Evolutionary conservation across 2,113 vertebrate species (phyloP).

Genomic region (Ellobius talpinus): DNA sequence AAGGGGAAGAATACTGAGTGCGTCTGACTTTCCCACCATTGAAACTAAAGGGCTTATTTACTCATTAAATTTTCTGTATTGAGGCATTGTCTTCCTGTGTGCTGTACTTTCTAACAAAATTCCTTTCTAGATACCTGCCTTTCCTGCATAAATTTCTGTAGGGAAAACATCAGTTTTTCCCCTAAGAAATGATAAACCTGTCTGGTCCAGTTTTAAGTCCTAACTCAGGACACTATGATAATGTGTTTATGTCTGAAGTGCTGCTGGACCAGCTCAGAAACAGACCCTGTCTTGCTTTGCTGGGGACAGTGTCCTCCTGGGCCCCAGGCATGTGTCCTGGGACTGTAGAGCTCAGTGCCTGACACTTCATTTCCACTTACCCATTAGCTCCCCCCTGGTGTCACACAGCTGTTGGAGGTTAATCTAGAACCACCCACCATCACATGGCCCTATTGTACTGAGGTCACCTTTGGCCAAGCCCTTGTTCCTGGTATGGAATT

Average conservation of each 20-base stretch:
- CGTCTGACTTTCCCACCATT: not conserved
- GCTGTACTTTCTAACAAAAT: not conserved
- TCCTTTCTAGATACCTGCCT: not conserved
- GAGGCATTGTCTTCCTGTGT: not conserved
- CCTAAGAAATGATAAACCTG: not conserved
- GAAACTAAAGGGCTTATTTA: not conserved
- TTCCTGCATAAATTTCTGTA: not conserved
- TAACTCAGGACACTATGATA: too few species aligned
- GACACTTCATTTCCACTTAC: not conserved
- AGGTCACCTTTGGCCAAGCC: not conserved
- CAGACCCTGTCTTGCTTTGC: not conserved
- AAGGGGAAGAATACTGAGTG: not conserved
- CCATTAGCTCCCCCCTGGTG: not conserved
- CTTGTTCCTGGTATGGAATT: not conserved
- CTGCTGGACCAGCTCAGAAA: not conserved
- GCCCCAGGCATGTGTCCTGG: not conserved
- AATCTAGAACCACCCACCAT: not conserved
- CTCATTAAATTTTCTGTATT: not conserved
- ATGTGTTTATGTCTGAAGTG: not conserved
- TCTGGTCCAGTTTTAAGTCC: not conserved
- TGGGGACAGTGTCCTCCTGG: not conserved
- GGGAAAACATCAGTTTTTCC: not conserved
- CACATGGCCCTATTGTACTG: not conserved
- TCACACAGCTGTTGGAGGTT: not conserved
- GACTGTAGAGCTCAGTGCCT: not conserved